Evolutionary conservation across 2,888 invertebrate species (phyloP).

Genomic region (Odontocolon sp.): DNA sequence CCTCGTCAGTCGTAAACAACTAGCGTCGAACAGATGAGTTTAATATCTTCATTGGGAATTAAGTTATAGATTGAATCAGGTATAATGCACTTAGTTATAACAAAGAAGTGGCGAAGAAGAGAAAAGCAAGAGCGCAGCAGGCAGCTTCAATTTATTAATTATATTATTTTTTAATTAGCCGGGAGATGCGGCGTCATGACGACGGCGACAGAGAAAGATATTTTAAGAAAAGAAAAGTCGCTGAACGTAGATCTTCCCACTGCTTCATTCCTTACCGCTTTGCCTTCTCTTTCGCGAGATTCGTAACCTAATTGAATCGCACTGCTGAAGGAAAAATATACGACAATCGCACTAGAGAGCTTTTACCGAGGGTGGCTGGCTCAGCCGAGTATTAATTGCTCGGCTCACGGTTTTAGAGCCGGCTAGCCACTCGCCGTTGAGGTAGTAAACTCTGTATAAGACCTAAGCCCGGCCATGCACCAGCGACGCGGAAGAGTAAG

Average conservation of each 20-base stretch:
- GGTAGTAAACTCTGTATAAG: constrained; percentile 59
- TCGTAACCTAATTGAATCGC: constrained; percentile 55
- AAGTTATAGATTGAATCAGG: neutral
- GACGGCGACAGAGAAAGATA: constrained; percentile 27
- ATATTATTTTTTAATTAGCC: constrained; percentile 57
- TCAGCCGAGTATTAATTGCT: constrained; percentile 62
- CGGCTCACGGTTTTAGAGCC: constrained; percentile 54
- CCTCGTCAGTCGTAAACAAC: constrained; percentile 1
- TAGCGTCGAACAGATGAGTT: neutral
- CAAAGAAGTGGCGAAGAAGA: neutral
- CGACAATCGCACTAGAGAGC: constrained; percentile 44
- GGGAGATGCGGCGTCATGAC: constrained; percentile 55
- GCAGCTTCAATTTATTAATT: constrained; percentile 57
- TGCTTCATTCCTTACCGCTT: constrained; percentile 11
- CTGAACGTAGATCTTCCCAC: constrained; percentile 32
- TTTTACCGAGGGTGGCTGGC: constrained; percentile 45
- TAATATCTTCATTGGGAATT: neutral
- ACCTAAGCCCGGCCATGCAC: constrained; percentile 38
- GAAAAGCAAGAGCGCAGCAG: neutral
- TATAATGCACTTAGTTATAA: neutral
- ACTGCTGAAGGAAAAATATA: constrained; percentile 52
- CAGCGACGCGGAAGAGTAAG: constrained; percentile 8
- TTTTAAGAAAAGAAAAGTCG: constrained; percentile 2
- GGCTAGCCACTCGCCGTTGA: constrained; percentile 42
- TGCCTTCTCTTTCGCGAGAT: constrained; percentile 7